Evolutionary conservation across 1,140 invertebrate genomes (phyloP).

Genomic region (Venturia canescens): DNA sequence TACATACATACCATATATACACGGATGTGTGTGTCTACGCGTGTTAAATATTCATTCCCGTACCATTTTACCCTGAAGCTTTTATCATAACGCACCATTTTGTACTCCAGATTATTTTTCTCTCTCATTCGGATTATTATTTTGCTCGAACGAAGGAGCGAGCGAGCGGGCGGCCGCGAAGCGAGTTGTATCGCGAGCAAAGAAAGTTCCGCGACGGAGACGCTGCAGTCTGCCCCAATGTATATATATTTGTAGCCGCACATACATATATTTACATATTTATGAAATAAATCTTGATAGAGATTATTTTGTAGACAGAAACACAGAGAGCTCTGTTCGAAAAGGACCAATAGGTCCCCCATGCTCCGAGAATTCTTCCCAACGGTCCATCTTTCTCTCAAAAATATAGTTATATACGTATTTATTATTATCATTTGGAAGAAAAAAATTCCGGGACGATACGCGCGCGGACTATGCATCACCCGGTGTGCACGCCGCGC

Average conservation of each 20-base stretch:
- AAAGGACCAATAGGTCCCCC: not conserved
- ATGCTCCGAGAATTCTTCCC: too few species aligned
- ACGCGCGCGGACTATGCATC: slow-evolving; percentile 50
- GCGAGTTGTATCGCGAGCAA: not conserved
- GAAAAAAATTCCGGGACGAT: not conserved
- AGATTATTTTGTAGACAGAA: not conserved
- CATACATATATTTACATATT: not conserved
- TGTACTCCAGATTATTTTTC: slow-evolving; percentile 66
- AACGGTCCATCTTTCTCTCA: not conserved
- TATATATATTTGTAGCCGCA: too few species aligned
- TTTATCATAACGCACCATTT: slow-evolving; percentile 65
- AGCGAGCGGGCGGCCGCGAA: not conserved
- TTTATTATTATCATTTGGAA: slow-evolving; percentile 2
- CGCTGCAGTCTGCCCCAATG: too few species aligned
- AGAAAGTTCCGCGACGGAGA: too few species aligned
- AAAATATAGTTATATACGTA: not conserved
- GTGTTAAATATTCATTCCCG: slow-evolving; percentile 33
- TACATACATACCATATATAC: slow-evolving; percentile 46
- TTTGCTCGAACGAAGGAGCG: slow-evolving; percentile 26
- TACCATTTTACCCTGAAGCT: slow-evolving; percentile 33
- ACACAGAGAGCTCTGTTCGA: slow-evolving; percentile 1
- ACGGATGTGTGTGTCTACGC: slow-evolving; percentile 37
- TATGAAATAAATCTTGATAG: not conserved
- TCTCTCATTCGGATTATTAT: slow-evolving; percentile 60
- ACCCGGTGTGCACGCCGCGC: slow-evolving; percentile 24